Evolutionary conservation across 2,888 invertebrate genomes (phyloP).

Genomic region (Steromphala cineraria): DNA sequence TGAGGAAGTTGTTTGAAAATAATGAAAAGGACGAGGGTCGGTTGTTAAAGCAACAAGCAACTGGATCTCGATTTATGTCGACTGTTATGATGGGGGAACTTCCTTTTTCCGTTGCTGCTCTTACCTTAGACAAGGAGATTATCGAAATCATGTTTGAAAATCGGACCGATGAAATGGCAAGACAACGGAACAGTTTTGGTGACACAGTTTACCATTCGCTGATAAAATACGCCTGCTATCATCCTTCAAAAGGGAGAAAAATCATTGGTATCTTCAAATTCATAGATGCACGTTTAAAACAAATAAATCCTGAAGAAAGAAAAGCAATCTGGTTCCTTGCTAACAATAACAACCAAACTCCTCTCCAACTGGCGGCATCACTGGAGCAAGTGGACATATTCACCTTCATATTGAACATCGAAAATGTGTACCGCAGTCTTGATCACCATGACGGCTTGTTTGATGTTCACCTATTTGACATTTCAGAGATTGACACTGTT

Average conservation of each 20-base stretch:
- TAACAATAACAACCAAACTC: slow-evolving; percentile 49
- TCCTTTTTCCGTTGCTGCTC: slow-evolving; percentile 54
- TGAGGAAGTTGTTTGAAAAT: slow-evolving; percentile 27
- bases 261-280: neutral
- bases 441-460: slow-evolving; percentile 61
- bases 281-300: neutral
- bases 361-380: slow-evolving; percentile 53
- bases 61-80: slow-evolving; percentile 46
- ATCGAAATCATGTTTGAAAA: slow-evolving; percentile 38
- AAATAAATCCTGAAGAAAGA: neutral
- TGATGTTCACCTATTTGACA: slow-evolving; percentile 57
- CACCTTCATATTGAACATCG: slow-evolving; percentile 50
- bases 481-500: slow-evolving; percentile 60
- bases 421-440: slow-evolving; percentile 50
- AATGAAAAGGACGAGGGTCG: neutral
- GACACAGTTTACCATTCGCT: slow-evolving; percentile 54
- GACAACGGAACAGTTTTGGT: slow-evolving; percentile 39
- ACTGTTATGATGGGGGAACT: slow-evolving; percentile 59
- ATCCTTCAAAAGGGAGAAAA: slow-evolving; percentile 40
- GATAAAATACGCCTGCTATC: slow-evolving; percentile 41
- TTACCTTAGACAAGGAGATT: slow-evolving; percentile 45
- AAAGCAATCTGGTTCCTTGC: slow-evolving; percentile 49
- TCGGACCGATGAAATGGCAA: slow-evolving; percentile 30
- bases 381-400: slow-evolving; percentile 48
- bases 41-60: slow-evolving; percentile 34